A percentile compares a stretch with the other conserved stretches of the same genome.
phyloP scores from a whole-genome alignment of 2,113 vertebrate genomes.

The Rhynchomys soricoides region DNA sequence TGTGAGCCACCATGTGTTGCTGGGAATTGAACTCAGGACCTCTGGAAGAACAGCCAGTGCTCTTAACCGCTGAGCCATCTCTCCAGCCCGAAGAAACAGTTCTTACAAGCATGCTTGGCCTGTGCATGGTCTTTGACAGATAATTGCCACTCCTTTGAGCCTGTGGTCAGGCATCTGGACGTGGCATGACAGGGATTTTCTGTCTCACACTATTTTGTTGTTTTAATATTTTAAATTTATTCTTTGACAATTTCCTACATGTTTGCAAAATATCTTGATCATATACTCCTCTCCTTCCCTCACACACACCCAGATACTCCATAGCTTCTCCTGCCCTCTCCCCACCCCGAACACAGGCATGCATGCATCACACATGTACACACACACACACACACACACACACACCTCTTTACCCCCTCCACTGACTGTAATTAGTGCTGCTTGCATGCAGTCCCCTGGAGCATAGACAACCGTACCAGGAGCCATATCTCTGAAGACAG shows the following conservation, averaged over 20 bases:
- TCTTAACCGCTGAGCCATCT: no score
- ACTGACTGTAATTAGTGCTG: not conserved
- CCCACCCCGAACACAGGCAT: not conserved
- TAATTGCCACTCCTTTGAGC: not conserved
- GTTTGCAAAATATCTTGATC: not conserved
- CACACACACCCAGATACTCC: not conserved
- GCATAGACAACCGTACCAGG: not conserved
- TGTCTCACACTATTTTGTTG: not conserved
- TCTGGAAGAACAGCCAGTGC: no score
- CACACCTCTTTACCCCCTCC: not conserved
- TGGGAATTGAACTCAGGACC: no score
- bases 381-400: not conserved
- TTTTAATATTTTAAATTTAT: not conserved
- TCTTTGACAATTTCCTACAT: not conserved
- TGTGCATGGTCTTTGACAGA: not conserved
- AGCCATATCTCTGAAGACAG: not conserved
- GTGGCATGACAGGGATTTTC: not conserved
- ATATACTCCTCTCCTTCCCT: not conserved
- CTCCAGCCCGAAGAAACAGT: no score
- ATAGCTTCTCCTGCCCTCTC: not conserved
- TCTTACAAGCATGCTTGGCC: not conserved
- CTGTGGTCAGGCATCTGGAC: not conserved
- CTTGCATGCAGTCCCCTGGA: not conserved
- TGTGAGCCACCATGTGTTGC: no score
- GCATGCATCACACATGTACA: no score